Conservation (phyloP, 1,140 invertebrate genomes). For the Nilaparvata lugens region DNA sequence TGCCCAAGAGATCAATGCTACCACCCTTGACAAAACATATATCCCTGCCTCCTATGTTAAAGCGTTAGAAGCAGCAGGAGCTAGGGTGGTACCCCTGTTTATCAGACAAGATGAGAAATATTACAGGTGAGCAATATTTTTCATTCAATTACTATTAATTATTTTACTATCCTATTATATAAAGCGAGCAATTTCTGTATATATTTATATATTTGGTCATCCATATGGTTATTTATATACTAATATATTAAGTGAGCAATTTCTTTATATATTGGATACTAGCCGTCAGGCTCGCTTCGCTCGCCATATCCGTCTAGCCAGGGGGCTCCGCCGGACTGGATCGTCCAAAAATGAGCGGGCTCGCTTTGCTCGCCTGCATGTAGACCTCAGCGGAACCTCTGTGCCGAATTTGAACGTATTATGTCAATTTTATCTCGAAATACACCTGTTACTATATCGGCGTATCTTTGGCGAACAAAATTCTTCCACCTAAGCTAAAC, state of each 20-base stretch:
- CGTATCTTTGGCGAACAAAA: too few species aligned
- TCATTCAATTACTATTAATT: not conserved
- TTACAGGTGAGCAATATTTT: slow-evolving; percentile 24
- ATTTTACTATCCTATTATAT: slow-evolving; percentile 2
- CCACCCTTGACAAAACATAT: slow-evolving; percentile 45
- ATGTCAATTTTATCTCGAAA: too few species aligned
- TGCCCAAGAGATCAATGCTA: slow-evolving; percentile 16
- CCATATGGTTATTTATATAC: slow-evolving; percentile 19
- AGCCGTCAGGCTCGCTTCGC: too few species aligned
- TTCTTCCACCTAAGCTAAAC: too few species aligned
- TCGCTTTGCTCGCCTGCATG: too few species aligned
- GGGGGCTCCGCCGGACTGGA: too few species aligned
- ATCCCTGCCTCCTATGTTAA: slow-evolving; percentile 83
- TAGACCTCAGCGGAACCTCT: too few species aligned
- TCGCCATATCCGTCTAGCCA: too few species aligned
- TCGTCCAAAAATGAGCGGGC: not conserved
- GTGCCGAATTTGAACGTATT: too few species aligned
- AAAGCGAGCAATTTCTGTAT: too few species aligned
- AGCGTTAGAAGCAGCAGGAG: slow-evolving; percentile 70
- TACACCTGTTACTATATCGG: too few species aligned
- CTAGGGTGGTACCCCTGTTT: slow-evolving; percentile 67
- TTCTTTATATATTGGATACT: not conserved
- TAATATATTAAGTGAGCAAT: slow-evolving; percentile 9
- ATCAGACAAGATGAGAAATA: slow-evolving; percentile 20
- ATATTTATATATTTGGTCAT: too few species aligned